Evolutionary conservation across 2,797 vertebrate species (phyloP).

Genomic region (Muraenolepis orangiensis): DNA sequence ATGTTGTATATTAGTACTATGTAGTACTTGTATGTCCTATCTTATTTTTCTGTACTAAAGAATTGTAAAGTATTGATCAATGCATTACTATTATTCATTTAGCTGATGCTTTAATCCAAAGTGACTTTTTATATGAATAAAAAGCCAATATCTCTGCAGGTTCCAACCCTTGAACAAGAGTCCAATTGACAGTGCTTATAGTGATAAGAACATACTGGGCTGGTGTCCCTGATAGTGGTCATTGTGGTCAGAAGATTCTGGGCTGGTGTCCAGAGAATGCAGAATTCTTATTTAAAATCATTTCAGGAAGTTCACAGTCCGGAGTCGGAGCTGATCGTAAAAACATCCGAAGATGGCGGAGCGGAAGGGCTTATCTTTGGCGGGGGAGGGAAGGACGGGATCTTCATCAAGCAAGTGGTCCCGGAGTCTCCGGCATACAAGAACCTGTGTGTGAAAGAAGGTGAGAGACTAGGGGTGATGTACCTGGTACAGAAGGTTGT

Average conservation of each 20-base stretch:
- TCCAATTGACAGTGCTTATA: not conserved
- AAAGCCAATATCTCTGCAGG: no score
- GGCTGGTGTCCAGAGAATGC: not conserved
- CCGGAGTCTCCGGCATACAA: constrained; percentile 88
- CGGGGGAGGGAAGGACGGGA: constrained; percentile 85
- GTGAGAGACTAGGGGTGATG: constrained; percentile 57
- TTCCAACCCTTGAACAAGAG: not conserved
- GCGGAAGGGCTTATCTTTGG: constrained; percentile 85
- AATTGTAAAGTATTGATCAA: no score
- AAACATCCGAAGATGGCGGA: constrained; percentile 82
- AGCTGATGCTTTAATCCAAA: not conserved
- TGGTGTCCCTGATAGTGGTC: not conserved
- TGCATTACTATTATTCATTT: not conserved
- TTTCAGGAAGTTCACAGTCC: constrained; percentile 72
- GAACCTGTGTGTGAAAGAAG: constrained; percentile 85
- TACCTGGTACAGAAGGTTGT: not conserved
- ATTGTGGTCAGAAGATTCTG: not conserved
- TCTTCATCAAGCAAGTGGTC: constrained; percentile 88
- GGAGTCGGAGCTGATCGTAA: constrained; percentile 80
- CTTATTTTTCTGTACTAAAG: not conserved
- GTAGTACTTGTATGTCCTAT: no score
- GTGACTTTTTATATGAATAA: no score
- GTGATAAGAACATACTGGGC: not conserved
- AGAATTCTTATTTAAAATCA: constrained; percentile 15
- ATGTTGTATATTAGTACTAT: not conserved